Conservation (phyloP, 2,888 invertebrate species). For the Agrotis puta region DNA sequence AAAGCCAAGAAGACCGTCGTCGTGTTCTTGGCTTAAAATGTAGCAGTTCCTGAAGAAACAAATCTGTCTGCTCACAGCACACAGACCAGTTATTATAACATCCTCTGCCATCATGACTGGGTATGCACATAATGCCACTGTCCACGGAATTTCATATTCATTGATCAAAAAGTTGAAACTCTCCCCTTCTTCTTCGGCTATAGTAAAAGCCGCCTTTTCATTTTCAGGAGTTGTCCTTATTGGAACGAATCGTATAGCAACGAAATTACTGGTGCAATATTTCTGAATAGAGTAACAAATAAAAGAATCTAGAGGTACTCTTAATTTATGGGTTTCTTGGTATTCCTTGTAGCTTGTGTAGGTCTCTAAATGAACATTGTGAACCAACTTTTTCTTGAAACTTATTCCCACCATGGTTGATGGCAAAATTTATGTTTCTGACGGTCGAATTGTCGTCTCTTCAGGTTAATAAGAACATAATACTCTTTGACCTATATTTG, state of each 20-base stretch:
- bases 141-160: conserved; percentile 84
- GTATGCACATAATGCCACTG: conserved; percentile 88
- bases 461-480: neutral
- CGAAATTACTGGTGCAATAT: conserved; percentile 88
- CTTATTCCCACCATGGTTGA: conserved; percentile 46
- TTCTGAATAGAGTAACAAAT: conserved; percentile 92
- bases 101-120: conserved; percentile 92
- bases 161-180: conserved; percentile 73
- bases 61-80: conserved; percentile 92
- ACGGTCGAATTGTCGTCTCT: neutral
- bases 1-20: conserved; percentile 93
- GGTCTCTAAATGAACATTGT: conserved; percentile 78
- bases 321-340: conserved; percentile 65
- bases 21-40: conserved; percentile 75
- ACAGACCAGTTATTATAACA: conserved; percentile 94
- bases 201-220: conserved; percentile 65
- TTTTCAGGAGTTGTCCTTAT: conserved; percentile 65
- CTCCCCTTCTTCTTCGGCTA: conserved; percentile 71
- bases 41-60: conserved; percentile 71
- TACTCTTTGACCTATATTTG: neutral
- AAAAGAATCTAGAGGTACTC: conserved; percentile 91
- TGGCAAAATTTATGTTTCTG: neutral
- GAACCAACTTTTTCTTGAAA: conserved; percentile 66
- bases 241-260: conserved; percentile 85
- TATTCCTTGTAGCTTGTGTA: conserved; percentile 70